Conservation (phyloP, 2,888 invertebrate genomes). For the Podabrus alpinus region DNA sequence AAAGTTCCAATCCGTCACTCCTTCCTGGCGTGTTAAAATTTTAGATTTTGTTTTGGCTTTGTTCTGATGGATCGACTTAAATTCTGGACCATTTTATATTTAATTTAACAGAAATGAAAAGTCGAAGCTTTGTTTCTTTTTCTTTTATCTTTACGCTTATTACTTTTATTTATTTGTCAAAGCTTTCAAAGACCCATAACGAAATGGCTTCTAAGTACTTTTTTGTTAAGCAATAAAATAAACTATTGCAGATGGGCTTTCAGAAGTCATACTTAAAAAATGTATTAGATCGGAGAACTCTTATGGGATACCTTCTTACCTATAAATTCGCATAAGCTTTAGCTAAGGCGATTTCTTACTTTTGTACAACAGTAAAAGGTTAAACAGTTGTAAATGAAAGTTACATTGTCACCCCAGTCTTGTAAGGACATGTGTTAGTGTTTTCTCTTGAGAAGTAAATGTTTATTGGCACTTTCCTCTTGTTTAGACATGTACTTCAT, state of each 20-base stretch:
- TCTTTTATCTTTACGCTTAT: neutral
- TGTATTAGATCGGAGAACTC: neutral
- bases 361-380: neutral
- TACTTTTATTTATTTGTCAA: neutral
- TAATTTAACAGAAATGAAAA: neutral
- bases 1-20: neutral
- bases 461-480: neutral
- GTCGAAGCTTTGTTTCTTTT: neutral
- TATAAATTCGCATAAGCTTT: neutral
- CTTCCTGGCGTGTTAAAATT: neutral
- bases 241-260: neutral
- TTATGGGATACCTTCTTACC: neutral
- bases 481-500: neutral
- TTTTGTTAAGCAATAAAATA: neutral
- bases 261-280: neutral
- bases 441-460: neutral
- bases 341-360: neutral
- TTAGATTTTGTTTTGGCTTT: neutral
- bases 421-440: neutral
- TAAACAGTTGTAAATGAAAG: neutral
- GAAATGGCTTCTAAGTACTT: neutral
- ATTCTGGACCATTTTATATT: neutral
- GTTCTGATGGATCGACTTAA: neutral
- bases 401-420: neutral
- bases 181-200: neutral